These are phyloP conservation scores for Campylorhamphus procurvoides DNA, from an alignment of 2,113 vertebrate species.

Conservation along the genomic window DNA sequence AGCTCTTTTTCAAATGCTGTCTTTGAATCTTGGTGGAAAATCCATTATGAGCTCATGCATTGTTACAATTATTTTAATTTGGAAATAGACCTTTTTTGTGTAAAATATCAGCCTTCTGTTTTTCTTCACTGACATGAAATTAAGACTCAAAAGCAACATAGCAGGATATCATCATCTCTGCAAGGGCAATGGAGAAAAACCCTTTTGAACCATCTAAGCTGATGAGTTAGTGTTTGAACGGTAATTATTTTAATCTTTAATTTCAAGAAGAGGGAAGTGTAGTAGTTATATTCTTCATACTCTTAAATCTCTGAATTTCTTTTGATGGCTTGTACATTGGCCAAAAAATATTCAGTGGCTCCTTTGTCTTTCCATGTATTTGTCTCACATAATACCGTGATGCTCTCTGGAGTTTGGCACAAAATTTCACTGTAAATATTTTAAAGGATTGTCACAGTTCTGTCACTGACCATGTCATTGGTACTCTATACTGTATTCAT, in stretches of 20 bases:
- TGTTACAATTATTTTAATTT: background rate
- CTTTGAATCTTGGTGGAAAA: constrained; percentile 28
- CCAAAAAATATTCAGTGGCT: background rate
- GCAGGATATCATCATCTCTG: constrained; percentile 20
- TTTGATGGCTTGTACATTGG: background rate
- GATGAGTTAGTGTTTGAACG: constrained; percentile 46
- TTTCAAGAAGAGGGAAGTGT: background rate
- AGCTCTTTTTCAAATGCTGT: constrained; percentile 30
- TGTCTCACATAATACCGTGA: background rate
- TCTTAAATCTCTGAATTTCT: constrained; percentile 12
- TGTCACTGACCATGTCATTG: background rate
- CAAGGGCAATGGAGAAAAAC: background rate
- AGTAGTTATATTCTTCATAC: background rate
- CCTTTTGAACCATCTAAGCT: background rate
- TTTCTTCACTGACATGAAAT: constrained; percentile 45
- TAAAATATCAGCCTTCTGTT: background rate
- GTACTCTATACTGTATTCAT: background rate
- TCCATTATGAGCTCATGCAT: background rate
- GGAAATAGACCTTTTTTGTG: background rate
- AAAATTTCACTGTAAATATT: background rate
- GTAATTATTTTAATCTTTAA: constrained; percentile 53
- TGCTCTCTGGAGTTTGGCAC: background rate
- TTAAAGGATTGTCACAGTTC: background rate
- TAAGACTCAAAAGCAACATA: constrained; percentile 24
- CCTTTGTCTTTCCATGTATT: background rate